These are phyloP conservation scores for Ataeniobius toweri DNA, from an alignment of 2,797 vertebrate species.

Conservation along the genomic window DNA sequence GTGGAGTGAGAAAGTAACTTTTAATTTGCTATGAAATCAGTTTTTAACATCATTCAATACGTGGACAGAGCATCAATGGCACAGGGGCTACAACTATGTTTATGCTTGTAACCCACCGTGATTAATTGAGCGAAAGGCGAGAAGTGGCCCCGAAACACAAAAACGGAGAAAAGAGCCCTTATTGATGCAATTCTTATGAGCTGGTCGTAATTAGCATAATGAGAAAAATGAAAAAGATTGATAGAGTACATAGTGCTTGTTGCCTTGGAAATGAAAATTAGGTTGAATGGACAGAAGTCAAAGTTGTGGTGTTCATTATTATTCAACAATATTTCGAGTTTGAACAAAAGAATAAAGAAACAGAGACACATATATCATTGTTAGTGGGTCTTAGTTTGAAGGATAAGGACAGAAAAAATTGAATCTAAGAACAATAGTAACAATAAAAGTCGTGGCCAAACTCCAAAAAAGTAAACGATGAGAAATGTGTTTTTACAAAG, in stretches of 20 bases:
- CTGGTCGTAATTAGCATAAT: constrained; percentile 69
- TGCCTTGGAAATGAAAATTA: constrained; percentile 64
- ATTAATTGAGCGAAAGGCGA: constrained; percentile 56
- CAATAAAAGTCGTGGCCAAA: background rate
- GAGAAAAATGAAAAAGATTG: constrained; percentile 53
- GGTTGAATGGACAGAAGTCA: constrained; percentile 39
- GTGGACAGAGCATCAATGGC: constrained; percentile 47
- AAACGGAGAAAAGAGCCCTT: constrained; percentile 58
- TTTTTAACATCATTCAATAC: constrained; percentile 58
- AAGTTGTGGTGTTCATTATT: constrained; percentile 27
- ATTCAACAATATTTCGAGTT: constrained; percentile 22
- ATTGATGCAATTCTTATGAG: constrained; percentile 61
- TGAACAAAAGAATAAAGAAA: background rate
- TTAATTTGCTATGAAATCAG: constrained; percentile 64
- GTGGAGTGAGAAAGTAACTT: constrained; percentile 56
- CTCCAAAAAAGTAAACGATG: background rate
- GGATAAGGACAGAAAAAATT: background rate
- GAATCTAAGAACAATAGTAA: background rate
- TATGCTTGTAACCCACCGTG: constrained; percentile 42
- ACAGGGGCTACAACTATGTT: constrained; percentile 57
- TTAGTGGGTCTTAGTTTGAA: background rate
- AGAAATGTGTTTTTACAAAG: background rate
- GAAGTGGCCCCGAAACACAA: constrained; percentile 45
- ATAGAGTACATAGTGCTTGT: constrained; percentile 45
- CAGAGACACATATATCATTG: background rate